Conservation (phyloP, 2,888 invertebrate species). For the Drosophila lutescens region DNA sequence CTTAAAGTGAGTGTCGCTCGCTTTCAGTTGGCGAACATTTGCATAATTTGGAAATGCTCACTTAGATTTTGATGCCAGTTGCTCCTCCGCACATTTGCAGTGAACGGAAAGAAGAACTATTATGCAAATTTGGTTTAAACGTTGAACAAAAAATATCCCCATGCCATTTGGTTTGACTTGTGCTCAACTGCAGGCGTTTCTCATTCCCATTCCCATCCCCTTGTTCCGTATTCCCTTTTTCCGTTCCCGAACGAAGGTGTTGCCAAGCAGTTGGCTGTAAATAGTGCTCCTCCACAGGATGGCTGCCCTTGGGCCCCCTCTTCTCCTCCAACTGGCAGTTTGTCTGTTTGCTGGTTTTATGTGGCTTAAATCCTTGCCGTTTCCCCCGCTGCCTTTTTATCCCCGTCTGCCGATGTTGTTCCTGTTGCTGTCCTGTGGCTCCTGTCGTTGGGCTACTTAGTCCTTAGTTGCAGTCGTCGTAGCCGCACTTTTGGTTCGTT, state of each 20-base stretch:
- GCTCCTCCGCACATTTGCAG: conserved; percentile 39
- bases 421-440: conserved; percentile 25
- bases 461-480: conserved; percentile 37
- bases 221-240: neutral
- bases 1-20: conserved; percentile 5
- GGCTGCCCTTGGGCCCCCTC: neutral
- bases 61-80: conserved; percentile 55
- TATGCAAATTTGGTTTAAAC: conserved; percentile 66
- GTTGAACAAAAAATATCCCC: conserved; percentile 45
- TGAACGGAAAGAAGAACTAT: conserved; percentile 36
- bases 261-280: conserved; percentile 61
- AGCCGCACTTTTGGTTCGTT: conserved; percentile 54
- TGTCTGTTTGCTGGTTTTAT: conserved; percentile 55
- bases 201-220: neutral
- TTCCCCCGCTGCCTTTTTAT: conserved; percentile 29
- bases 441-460: conserved; percentile 62
- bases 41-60: conserved; percentile 74
- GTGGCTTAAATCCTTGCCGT: conserved; percentile 65
- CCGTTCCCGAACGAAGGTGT: conserved; percentile 41
- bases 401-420: conserved; percentile 1
- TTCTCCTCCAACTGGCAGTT: conserved; percentile 24
- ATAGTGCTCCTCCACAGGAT: conserved; percentile 36
- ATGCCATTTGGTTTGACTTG: conserved; percentile 36
- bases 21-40: conserved; percentile 59
- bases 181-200: conserved; percentile 46